Base-by-base conservation (phyloP, 1,140 invertebrate species). In the Aphis craccivora region DNA sequence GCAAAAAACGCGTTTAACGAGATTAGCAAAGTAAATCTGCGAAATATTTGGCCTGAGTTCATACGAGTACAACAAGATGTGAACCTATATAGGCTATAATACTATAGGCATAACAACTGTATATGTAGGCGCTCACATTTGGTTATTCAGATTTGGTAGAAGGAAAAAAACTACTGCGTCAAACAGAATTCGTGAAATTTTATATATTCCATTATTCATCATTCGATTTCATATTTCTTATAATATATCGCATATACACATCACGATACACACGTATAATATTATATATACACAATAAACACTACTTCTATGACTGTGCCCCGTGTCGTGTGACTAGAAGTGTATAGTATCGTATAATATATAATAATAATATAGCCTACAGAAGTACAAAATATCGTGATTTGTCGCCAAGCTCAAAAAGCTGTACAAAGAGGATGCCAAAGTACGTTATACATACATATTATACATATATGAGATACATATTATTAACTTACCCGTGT, bases 31-130 rank as follows among this genome's bases (percentile, higher is more conserved):
- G 45, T 87, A 35, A 35, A 87, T 87, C 30, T 0, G 43, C 45
- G 30, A 87, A 87, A 87, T 87, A 87, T 87, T 87, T 48, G 43
- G 43, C 43, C 45, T 25, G 84, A 43, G 84, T 87, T 87, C 60
- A 76, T 76, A 76, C 5, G 30, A 76, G 60, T 18, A 76, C n/a
- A n/a, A 76, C 60, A n/a, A 76, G 60, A 37, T 2, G 37, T 40
- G 83, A 37, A 35, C 35, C 35, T 22, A 81, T 67, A 30, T 67
- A 30, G 23, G 30, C 60, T 30, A 67, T 9, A n/a, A 2, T 30
- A 7, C 9, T 37, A 37, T 83, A 83, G 37, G 81, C 81, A 40
- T 40, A 40, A 22, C 81, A 83, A 23, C 30, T n/a, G 45, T 11
- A 5, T 67, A 60, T 14, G 11, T n/a, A 37, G 35, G 35, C 81